Conservation (phyloP, 2,888 invertebrate genomes). For the Microctonus hyperodae region DNA sequence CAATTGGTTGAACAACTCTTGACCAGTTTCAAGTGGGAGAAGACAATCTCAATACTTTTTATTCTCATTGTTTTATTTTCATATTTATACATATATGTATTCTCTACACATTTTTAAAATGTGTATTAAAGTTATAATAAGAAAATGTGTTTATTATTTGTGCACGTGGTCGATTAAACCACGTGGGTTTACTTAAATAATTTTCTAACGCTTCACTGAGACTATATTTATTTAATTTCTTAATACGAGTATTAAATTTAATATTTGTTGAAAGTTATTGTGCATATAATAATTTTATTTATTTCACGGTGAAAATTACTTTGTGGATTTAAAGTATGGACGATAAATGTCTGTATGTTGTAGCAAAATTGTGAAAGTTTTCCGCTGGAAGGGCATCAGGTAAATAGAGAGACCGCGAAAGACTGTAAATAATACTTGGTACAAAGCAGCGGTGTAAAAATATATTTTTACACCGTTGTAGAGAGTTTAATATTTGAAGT, state of each 20-base stretch:
- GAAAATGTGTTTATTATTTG: background rate
- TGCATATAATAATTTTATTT: background rate
- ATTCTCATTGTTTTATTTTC: conserved; percentile 47
- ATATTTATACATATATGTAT: background rate
- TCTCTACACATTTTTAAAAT: background rate
- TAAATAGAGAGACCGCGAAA: background rate
- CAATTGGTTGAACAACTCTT: conserved; percentile 39
- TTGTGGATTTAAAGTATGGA: background rate
- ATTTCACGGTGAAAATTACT: background rate
- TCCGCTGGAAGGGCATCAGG: background rate
- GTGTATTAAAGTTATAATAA: background rate
- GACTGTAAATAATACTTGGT: background rate
- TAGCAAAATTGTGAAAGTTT: conserved; percentile 10
- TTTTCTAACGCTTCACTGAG: background rate
- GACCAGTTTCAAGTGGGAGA: conserved; percentile 39
- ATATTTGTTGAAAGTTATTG: background rate
- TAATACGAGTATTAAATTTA: background rate
- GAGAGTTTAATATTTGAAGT: too few species aligned
- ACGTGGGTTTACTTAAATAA: conserved; percentile 17
- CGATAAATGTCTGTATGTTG: background rate
- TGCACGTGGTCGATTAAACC: conserved; percentile 5
- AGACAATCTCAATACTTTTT: conserved; percentile 36
- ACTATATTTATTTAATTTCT: background rate
- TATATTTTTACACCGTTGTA: too few species aligned
- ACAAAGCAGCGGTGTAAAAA: too few species aligned